Evolutionary conservation across 1,140 invertebrate species (phyloP), one percentile per base, ranked within the genome.

Genomic region (Diabrotica virgifera): DNA sequence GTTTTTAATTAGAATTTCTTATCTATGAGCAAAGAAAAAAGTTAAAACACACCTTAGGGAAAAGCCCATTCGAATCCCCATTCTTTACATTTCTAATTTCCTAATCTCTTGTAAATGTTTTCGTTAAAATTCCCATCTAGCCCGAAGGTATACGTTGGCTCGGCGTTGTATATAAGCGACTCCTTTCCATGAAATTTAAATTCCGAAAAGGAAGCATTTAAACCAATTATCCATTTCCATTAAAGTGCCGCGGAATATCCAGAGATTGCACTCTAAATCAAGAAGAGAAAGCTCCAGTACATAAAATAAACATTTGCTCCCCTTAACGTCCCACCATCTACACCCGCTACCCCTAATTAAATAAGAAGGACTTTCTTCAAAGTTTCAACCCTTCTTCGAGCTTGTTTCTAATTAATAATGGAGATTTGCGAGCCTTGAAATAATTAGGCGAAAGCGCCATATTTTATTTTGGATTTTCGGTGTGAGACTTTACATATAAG

Each of bases 401-500:
- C 55, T 56, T 58, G 64, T 69, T 65, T 66, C 63, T 69, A 69
- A 69, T 69, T 69, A 69, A 69, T 69, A 65, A 69, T 69, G 61
- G 64, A 69, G 67, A 69, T 69, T 69, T 69, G 67, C 63, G 67
- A 61, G 67, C 64, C 61, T 60, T 69, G 63, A 66, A 66, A 69
- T 60, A 69, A 69, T 65, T 69, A 66, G 67, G 59, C 55, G 67
- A 46, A 65, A 63, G 63, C 8, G 40, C 40, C 51, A 68, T 68
- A 68, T 68, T 68, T 68, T 65, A 68, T 68, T 65, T 63, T 40
- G 59, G 8, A 46, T 46, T 46, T 46, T 46, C 40, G 40, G 40
- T 5, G 40, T 46, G 40, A n/a, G 40, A 46, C n/a, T 46, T 52
- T 59, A 64, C 50, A 52, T 13, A n/a, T 36, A 59, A 56, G 55